These are phyloP conservation scores for Petroica traversi DNA, from an alignment of 2,113 vertebrate genomes.

Conservation along the genomic window DNA sequence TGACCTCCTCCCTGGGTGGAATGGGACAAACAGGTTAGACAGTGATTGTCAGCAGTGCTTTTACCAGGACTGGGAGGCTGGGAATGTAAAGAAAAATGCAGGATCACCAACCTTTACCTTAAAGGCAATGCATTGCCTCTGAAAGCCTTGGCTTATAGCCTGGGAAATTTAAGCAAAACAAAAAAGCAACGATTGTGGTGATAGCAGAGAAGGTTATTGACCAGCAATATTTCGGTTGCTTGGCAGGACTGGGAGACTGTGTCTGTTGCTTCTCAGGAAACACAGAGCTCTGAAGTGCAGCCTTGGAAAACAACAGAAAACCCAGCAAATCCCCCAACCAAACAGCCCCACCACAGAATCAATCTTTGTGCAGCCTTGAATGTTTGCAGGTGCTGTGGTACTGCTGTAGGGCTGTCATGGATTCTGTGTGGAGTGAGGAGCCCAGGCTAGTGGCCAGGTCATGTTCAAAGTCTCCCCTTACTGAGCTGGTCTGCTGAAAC, in stretches of 20 bases:
- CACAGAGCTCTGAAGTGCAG: not conserved
- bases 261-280: not conserved
- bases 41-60: not conserved
- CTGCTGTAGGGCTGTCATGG: not conserved
- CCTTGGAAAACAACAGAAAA: not conserved
- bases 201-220: not conserved
- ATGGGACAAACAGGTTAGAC: not conserved
- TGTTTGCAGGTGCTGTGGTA: accelerated
- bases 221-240: not conserved
- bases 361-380: not conserved
- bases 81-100: not conserved
- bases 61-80: not conserved
- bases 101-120: not conserved
- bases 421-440: not conserved
- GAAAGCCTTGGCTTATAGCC: not conserved
- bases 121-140: not conserved
- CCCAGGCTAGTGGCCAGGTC: not conserved
- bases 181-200: not conserved
- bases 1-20: not conserved
- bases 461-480: not conserved
- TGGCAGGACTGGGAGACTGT: not conserved
- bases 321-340: not conserved
- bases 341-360: not conserved
- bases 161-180: not conserved
- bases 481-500: not conserved